phyloP scores from a whole-genome alignment of 2,113 vertebrate genomes.

The Myotis lucifugus region DNA sequence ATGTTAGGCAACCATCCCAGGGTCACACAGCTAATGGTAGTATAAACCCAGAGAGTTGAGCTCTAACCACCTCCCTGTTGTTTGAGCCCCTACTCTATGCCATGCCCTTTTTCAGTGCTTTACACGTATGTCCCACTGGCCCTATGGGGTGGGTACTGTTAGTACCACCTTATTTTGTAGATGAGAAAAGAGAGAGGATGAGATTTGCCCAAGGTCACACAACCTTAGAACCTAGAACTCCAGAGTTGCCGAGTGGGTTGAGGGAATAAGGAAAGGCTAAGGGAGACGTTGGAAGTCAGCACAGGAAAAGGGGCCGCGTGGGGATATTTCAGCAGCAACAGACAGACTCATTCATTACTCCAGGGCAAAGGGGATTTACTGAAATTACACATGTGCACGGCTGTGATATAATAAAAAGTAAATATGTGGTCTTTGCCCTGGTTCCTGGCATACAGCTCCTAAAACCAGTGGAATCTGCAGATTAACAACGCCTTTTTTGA shows the following conservation, averaged over 20 bases:
- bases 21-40: background rate
- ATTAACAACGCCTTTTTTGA: no score
- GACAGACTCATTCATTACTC: background rate
- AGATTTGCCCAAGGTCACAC: background rate
- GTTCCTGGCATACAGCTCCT: background rate
- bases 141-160: rapidly evolving
- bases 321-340: background rate
- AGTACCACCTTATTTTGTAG: background rate
- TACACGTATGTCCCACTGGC: rapidly evolving
- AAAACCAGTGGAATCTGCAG: background rate
- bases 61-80: background rate
- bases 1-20: background rate
- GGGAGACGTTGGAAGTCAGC: background rate
- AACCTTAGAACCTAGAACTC: background rate
- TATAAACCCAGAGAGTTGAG: background rate
- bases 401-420: constrained; percentile 10
- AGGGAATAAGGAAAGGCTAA: background rate
- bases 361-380: background rate
- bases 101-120: background rate
- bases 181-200: background rate
- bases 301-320: background rate
- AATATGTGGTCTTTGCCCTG: constrained; percentile 16
- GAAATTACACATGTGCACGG: background rate
- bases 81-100: background rate
- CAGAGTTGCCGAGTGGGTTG: background rate